Conservation (phyloP, 2,113 vertebrate genomes). For the Channa maculata region DNA sequence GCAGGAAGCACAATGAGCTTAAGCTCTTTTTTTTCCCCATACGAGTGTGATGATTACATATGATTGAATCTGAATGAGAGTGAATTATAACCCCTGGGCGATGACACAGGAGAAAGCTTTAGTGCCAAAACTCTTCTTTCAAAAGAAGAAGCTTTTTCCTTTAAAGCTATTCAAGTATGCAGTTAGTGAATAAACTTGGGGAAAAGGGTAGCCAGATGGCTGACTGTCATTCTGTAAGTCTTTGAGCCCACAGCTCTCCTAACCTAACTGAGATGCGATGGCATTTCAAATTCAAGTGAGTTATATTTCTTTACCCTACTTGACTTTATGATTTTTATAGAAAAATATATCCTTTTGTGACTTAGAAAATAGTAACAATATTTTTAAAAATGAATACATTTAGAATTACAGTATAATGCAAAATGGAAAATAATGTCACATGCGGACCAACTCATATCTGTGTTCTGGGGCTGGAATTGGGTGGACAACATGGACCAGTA, state of each 20-base stretch:
- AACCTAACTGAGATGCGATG: conserved; percentile 24
- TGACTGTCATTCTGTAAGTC: conserved; percentile 64
- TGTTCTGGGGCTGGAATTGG: no score
- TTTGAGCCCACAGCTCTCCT: conserved; percentile 45
- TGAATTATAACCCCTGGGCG: conserved; percentile 63
- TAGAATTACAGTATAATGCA: not conserved
- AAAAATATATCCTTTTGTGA: not conserved
- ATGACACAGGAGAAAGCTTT: conserved; percentile 60
- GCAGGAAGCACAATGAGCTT: conserved; percentile 51
- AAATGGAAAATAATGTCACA: no score
- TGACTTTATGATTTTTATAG: not conserved
- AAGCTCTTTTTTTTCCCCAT: conserved; percentile 26
- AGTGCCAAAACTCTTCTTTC: conserved; percentile 59
- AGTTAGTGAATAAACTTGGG: conserved; percentile 53
- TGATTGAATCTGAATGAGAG: conserved; percentile 65
- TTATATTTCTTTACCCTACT: conserved; percentile 7
- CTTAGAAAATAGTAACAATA: not conserved
- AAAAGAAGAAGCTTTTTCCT: conserved; percentile 60
- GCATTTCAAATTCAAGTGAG: conserved; percentile 33
- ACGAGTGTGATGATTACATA: conserved; percentile 45
- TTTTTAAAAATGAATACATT: not conserved
- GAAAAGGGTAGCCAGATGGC: conserved; percentile 62
- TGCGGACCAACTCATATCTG: no score
- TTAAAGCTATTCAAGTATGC: conserved; percentile 69
- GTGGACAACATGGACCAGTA: no score